phyloP scores from a whole-genome alignment of 1,140 invertebrate genomes.

The Ostrea edulis region DNA sequence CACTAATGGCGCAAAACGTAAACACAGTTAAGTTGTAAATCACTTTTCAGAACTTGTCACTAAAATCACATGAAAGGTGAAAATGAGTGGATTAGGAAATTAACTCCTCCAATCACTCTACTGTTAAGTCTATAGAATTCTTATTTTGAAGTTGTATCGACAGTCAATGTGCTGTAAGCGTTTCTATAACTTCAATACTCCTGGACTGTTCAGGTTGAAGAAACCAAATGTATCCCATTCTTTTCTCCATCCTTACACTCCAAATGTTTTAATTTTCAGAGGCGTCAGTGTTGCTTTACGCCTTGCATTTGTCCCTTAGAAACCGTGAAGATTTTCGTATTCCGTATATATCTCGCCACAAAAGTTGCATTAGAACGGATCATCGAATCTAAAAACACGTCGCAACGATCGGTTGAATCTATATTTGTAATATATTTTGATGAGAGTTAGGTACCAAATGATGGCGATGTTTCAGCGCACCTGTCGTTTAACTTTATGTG shows the following conservation, averaged over 20 bases:
- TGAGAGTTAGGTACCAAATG: neutral
- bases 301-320: neutral
- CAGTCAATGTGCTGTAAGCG: neutral
- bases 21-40: neutral
- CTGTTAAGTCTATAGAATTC: neutral
- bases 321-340: neutral
- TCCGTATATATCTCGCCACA: neutral
- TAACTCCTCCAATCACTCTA: neutral
- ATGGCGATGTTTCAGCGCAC: neutral
- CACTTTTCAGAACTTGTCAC: neutral
- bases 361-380: neutral
- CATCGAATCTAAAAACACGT: neutral
- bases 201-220: neutral
- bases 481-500: neutral
- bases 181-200: neutral
- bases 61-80: neutral
- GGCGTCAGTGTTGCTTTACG: neutral
- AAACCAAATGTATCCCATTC: neutral
- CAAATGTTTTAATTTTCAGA: neutral
- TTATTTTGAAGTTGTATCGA: neutral
- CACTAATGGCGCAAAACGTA: constrained; percentile 8
- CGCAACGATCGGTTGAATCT: neutral
- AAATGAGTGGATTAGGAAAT: neutral
- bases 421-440: neutral
- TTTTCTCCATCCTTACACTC: neutral